Conservation (phyloP, 2,888 invertebrate genomes). For the Cancer borealis region DNA sequence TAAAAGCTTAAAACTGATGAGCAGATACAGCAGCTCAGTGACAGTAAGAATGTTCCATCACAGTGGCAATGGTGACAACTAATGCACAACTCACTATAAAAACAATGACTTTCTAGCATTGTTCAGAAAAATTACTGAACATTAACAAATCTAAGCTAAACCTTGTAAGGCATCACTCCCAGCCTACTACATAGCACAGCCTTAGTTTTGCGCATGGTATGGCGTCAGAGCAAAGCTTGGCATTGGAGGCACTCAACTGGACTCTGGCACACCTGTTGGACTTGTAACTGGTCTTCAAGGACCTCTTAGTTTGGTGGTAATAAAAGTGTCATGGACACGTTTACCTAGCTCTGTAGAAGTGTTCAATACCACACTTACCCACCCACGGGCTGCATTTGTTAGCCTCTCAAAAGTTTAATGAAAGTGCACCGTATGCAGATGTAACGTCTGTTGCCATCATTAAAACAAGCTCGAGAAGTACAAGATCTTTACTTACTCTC, state of each 20-base stretch:
- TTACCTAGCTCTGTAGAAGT: no score
- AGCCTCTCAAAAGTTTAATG: no score
- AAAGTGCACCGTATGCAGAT: no score
- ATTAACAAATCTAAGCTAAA: conserved; percentile 22
- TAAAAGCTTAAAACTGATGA: neutral
- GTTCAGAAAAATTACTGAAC: neutral
- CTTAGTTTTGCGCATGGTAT: neutral
- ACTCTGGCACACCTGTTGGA: neutral
- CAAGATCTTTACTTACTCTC: no score
- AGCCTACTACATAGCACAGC: conserved; percentile 14
- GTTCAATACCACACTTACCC: no score
- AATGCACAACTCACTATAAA: conserved; percentile 7
- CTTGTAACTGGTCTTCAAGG: neutral
- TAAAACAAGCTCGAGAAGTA: no score
- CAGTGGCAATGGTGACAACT: neutral
- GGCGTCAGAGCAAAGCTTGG: neutral
- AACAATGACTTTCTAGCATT: conserved; percentile 11
- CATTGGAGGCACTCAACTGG: conserved; percentile 2
- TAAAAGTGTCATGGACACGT: no score
- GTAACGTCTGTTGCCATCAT: no score
- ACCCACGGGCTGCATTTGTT: no score
- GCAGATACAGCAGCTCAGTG: conserved; percentile 13
- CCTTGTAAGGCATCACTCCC: conserved; percentile 15
- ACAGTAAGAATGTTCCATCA: neutral
- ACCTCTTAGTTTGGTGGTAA: no score